phyloP scores from a whole-genome alignment of 2,797 vertebrate genomes.

The Mareca strepera region DNA sequence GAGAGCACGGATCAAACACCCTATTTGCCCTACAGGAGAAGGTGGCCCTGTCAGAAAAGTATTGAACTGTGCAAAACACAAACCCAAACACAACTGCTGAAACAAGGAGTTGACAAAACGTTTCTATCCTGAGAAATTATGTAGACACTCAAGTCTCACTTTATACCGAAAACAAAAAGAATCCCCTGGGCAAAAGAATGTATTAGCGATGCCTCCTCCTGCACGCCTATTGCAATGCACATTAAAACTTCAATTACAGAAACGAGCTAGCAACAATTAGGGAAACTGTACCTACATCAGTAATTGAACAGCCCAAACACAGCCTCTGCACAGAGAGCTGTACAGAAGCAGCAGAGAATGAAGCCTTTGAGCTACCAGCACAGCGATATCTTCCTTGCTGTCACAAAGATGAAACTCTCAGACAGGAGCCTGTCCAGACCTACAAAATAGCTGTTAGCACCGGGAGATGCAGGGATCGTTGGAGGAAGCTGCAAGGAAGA shows the following conservation, averaged over 20 bases:
- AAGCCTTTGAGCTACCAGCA: not conserved
- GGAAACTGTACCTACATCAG: not conserved
- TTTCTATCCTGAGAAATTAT: not conserved
- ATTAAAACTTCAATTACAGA: not conserved
- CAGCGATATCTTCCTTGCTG: not conserved
- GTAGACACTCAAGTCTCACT: not conserved
- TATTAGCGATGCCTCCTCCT: not conserved
- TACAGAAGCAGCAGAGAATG: not conserved
- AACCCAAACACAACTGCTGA: not conserved
- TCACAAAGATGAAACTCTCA: not conserved
- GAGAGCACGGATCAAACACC: not conserved
- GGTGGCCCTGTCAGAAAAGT: not conserved
- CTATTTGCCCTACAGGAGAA: not conserved
- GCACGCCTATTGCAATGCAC: not conserved
- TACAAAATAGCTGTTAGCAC: not conserved
- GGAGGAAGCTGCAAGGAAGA: not conserved
- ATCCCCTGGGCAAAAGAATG: not conserved
- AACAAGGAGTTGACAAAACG: not conserved
- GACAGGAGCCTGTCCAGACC: not conserved
- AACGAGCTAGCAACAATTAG: not conserved
- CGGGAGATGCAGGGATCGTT: not conserved
- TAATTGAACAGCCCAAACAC: not conserved
- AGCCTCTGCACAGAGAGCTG: not conserved
- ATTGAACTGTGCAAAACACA: not conserved
- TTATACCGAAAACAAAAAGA: not conserved